Evolutionary conservation across 2,113 vertebrate genomes (phyloP).

Genomic region (Camelus dromedarius): DNA sequence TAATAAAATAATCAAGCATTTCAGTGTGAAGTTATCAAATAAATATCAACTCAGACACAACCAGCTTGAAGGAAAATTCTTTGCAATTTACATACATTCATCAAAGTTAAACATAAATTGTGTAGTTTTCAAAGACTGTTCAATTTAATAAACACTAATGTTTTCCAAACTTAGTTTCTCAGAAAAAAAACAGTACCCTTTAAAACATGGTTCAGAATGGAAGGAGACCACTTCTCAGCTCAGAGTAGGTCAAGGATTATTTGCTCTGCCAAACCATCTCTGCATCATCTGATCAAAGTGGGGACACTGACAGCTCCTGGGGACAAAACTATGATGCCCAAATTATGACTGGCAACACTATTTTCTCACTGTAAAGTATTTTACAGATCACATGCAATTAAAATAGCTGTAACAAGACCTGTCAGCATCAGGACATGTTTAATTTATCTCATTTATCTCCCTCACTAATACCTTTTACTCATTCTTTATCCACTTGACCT

Average conservation of each 20-base stretch:
- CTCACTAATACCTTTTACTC: not conserved
- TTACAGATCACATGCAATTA: not conserved
- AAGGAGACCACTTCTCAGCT: not conserved
- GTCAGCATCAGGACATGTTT: not conserved
- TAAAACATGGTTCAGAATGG: not conserved
- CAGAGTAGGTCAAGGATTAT: not conserved
- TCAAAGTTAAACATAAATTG: not conserved
- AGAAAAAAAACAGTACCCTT: not conserved
- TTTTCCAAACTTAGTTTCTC: not conserved
- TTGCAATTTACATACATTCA: not conserved
- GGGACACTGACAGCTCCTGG: not conserved
- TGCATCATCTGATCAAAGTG: not conserved
- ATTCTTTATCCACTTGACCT: not conserved
- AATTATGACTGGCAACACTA: not conserved
- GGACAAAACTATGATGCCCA: not conserved
- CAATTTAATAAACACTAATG: not conserved
- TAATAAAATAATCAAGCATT: conserved; percentile 9
- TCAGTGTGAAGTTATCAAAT: conserved; percentile 31
- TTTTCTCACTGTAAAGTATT: not conserved
- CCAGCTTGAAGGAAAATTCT: not conserved
- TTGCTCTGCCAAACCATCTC: not conserved
- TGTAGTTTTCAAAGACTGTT: not conserved
- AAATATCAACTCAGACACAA: not conserved
- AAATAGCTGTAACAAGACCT: not conserved
- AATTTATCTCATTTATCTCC: not conserved